Percentiles rank a stretch among this genome's conserved stretches.
phyloP scores from a whole-genome alignment of 2,113 vertebrate species.

The Oreotrochilus melanogaster region DNA sequence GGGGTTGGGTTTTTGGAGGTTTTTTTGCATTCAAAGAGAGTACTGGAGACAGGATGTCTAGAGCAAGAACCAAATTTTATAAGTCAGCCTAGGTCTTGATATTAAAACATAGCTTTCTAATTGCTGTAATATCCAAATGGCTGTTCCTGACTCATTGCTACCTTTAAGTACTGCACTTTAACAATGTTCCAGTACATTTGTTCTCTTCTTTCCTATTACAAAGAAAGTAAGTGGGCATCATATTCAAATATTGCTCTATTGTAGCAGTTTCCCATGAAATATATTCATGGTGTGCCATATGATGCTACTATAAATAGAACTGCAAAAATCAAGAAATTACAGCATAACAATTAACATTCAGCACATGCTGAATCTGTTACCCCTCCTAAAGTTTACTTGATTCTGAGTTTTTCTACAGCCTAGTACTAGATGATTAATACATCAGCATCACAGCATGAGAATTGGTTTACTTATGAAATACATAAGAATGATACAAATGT shows the following conservation, averaged over 20 bases:
- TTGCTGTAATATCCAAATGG: not conserved
- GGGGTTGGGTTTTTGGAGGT: too few relatives aligned
- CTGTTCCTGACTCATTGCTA: not conserved
- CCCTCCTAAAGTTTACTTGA: not conserved
- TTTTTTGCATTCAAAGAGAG: not conserved
- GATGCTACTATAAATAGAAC: conserved; percentile 22
- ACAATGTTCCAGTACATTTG: not conserved
- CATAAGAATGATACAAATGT: conserved; percentile 30
- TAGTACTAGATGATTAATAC: conserved; percentile 38
- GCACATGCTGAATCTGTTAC: not conserved
- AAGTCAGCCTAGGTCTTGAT: not conserved
- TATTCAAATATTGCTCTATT: not conserved
- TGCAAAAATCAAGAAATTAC: not conserved
- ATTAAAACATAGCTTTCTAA: not conserved
- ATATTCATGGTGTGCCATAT: not conserved
- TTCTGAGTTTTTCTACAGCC: not conserved
- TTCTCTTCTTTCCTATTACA: not conserved
- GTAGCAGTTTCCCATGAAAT: not conserved
- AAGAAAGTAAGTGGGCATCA: not conserved
- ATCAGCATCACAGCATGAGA: not conserved
- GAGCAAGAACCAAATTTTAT: not conserved
- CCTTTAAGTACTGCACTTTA: not conserved
- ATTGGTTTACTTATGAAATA: conserved; percentile 32
- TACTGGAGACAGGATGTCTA: not conserved
- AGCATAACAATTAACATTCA: conserved; percentile 25